Evolutionary conservation across 1,140 invertebrate genomes (phyloP), one percentile per base, ranked within the genome.

Genomic region (Zaprionus kolodkinae): DNA sequence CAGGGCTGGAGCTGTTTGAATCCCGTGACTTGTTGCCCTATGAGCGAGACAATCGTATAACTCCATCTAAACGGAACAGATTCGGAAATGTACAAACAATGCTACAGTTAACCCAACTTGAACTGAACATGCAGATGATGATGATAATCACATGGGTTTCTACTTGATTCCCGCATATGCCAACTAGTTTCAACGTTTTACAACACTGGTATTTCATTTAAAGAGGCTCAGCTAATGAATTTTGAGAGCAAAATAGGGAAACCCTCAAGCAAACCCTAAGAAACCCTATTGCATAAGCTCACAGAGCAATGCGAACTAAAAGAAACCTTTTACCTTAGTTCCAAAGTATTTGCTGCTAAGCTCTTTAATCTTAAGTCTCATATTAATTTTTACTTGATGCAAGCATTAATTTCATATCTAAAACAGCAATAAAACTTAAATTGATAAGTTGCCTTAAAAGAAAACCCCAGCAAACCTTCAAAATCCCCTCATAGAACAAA

Each of bases 51-150:
- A 21, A 55, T 64, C 48, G 33, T 12, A 21, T 10, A 64, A 40
- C 48, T 63, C 27, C 50, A 54, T 54, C 40, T 50, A 50, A 50
- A 50, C 17, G 45, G 45, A 50, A 50, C 15, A 50, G 45, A 17
- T 17, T 50, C 45, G 45, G 45, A 50, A 50, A 21, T 5, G 17
- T 21, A 15, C n/a, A 15, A 45, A 45, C 15, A 17, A 45, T 45
- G 17, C 17, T 7, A 25, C 3, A 25, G 45, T 50, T 25, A 25
- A 50, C 3, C 17, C 17, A 1, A 25, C 10, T 11, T 25, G 17
- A 50, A 25, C 45, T 25, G 45, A 25, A 50, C 3, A 50, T n/a
- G n/a, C 10, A 9, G 13, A 43, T 5, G 3, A 15, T 45, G 1
- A 25, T 50, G 17, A 50, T 21, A 25, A 50, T 50, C 17, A 50